These are phyloP conservation scores for Fundulus diaphanus DNA, from an alignment of 2,797 vertebrate genomes.

Conservation along the genomic window DNA sequence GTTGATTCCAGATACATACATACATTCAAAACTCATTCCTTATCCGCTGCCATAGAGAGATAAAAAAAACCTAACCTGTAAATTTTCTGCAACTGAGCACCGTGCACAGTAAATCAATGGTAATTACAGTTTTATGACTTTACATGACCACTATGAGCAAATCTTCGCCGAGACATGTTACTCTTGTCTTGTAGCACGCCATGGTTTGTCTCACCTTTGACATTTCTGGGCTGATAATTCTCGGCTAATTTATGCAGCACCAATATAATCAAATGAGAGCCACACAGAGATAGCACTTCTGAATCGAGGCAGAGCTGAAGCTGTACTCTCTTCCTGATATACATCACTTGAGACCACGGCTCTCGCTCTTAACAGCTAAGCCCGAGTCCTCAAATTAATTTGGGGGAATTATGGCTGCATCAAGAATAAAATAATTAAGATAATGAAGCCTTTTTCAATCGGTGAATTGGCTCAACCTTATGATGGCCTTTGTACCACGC, in stretches of 20 bases:
- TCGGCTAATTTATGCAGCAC: constrained; percentile 18
- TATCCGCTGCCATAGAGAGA: neutral
- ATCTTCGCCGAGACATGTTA: constrained; percentile 4
- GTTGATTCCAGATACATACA: neutral
- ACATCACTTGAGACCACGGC: constrained; percentile 12
- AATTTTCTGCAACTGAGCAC: constrained; percentile 1
- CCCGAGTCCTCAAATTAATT: constrained; percentile 17
- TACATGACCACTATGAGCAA: constrained; percentile 2
- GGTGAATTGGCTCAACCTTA: constrained; percentile 51
- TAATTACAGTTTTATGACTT: constrained; percentile 15
- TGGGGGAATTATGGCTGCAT: constrained; percentile 44
- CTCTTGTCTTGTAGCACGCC: neutral
- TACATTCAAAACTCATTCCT: constrained; percentile 9
- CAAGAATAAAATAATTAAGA: constrained; percentile 55
- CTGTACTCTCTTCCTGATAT: constrained; percentile 23
- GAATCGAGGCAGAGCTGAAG: constrained; percentile 5
- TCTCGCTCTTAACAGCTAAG: constrained; percentile 7
- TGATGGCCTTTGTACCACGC: constrained; percentile 39
- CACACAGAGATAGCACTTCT: constrained; percentile 1
- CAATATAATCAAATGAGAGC: constrained; percentile 17
- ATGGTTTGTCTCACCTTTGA: constrained; percentile 16
- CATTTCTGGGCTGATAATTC: constrained; percentile 15
- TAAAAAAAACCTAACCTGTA: neutral
- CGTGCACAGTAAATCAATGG: constrained; percentile 4
- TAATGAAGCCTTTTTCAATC: constrained; percentile 46